A percentile compares a stretch with the other conserved stretches of the same genome.
Evolutionary conservation across 2,888 invertebrate genomes (phyloP).

Genomic region (Petrophora chlorosata): DNA sequence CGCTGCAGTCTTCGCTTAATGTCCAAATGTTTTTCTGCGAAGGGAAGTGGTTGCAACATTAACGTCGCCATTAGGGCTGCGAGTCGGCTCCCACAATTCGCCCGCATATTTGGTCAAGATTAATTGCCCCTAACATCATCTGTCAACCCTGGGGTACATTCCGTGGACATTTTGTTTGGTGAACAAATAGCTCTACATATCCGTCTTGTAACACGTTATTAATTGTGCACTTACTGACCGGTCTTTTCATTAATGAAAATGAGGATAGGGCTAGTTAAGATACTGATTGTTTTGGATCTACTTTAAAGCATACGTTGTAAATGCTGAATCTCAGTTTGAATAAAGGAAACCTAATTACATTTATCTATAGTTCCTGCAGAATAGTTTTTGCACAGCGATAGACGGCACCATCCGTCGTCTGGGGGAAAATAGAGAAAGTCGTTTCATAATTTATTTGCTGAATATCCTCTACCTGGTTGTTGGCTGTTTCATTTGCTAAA

Average conservation of each 20-base stretch:
- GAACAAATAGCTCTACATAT: slow-evolving; percentile 68
- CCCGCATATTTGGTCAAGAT: slow-evolving; percentile 80
- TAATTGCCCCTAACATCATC: slow-evolving; percentile 79
- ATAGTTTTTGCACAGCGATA: slow-evolving; percentile 37
- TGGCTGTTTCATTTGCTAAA: slow-evolving; percentile 71
- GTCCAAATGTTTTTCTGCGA: slow-evolving; percentile 26
- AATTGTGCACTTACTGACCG: slow-evolving; percentile 18
- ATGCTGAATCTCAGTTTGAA: too few relatives aligned
- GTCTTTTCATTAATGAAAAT: slow-evolving; percentile 11
- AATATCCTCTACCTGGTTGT: slow-evolving; percentile 63
- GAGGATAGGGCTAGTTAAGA: too few relatives aligned
- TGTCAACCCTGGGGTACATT: slow-evolving; percentile 72
- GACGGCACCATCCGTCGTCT: slow-evolving; percentile 28
- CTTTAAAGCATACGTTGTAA: too few relatives aligned
- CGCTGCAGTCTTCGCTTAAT: slow-evolving; percentile 20
- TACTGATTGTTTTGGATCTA: too few relatives aligned
- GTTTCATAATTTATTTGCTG: slow-evolving; percentile 64
- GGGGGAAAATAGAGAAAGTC: slow-evolving; percentile 49
- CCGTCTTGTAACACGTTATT: slow-evolving; percentile 34
- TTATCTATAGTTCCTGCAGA: slow-evolving; percentile 1
- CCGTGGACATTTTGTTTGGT: slow-evolving; percentile 71
- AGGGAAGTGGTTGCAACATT: slow-evolving; percentile 40
- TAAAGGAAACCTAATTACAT: not conserved
- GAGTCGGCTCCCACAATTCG: slow-evolving; percentile 64
- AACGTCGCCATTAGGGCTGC: slow-evolving; percentile 61